A percentile compares a stretch with the other conserved stretches of the same genome.
phyloP scores from a whole-genome alignment of 2,797 vertebrate species.

The Sarcoramphus papa region DNA sequence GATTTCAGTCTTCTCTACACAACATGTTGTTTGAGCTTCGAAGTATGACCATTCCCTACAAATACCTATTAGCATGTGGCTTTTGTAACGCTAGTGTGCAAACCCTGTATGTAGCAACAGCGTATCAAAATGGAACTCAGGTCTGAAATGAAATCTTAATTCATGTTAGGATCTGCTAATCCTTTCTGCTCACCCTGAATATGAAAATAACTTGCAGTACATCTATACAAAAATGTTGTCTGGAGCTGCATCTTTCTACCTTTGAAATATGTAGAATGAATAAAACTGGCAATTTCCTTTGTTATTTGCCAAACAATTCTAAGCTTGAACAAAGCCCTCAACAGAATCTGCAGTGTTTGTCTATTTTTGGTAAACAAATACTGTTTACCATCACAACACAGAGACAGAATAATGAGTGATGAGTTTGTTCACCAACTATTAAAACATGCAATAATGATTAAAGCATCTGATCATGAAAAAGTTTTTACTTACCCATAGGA shows the following conservation, averaged over 20 bases:
- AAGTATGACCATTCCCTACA: neutral
- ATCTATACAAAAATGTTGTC: neutral
- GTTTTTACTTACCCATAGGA: neutral
- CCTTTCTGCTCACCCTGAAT: neutral
- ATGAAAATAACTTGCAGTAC: neutral
- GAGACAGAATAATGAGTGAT: neutral
- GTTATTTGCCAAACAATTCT: neutral
- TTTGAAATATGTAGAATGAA: neutral
- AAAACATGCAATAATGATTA: neutral
- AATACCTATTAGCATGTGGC: neutral
- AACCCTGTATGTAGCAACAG: neutral
- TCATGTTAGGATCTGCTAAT: neutral
- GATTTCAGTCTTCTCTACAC: neutral
- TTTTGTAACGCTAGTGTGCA: fast-evolving
- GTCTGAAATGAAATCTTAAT: neutral
- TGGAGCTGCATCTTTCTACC: neutral
- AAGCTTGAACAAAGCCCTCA: neutral
- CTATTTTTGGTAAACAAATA: neutral
- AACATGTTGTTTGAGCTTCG: neutral
- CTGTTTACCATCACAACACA: neutral
- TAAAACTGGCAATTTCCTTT: neutral
- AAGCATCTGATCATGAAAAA: neutral
- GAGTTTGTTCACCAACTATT: neutral
- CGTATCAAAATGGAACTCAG: neutral
- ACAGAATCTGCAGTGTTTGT: neutral